Evolutionary conservation across 2,888 invertebrate genomes (phyloP), one percentile per base, ranked within the genome.

Genomic region (Drosophila falleni): DNA sequence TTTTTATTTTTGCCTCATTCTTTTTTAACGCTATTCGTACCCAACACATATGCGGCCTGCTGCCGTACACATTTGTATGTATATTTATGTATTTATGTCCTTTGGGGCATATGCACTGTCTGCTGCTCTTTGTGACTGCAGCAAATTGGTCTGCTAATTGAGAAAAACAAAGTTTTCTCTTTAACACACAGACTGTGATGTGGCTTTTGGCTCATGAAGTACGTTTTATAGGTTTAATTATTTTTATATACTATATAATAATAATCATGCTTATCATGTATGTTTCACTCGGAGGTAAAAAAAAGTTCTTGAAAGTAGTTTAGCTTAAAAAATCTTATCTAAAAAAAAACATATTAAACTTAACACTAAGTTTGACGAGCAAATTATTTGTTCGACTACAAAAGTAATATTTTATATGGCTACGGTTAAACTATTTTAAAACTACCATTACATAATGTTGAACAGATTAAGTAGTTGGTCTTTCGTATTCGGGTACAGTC

Each of bases 101-200:
- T 26, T 55, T 39, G 13, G 67, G 39, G 44, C 33, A 46, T 70
- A 50, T 55, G 39, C 15, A n/a, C 15, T 51, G 26, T 33, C 6
- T 29, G n/a, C 16, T 33, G 44, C 16, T n/a, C 23, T 42, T 42
- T 37, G 54, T 26, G 33, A 61, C 46, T 54, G 33, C 37, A 41
- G 19, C 26, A 47, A 31, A 42, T 41, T 39, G 39, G 47, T 11
- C 47, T 58, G 44, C 44, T 56, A 56, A 56, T 44, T 56, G 55
- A 44, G 23, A 15, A 15, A 35, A 15, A 35, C 23, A 23, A 44
- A 55, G 55, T 55, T 55, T 44, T 33, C 55, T 23, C 44, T 11
- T 44, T 19, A 19, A 37, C 37, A 19, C 10, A 8, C 0, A 8
- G 26, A 19, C 51, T 51, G 19, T 35, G 13, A 50, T 35, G 35